Evolutionary conservation across 1,140 invertebrate genomes (phyloP).

Genomic region (Notospermus geniculatus): DNA sequence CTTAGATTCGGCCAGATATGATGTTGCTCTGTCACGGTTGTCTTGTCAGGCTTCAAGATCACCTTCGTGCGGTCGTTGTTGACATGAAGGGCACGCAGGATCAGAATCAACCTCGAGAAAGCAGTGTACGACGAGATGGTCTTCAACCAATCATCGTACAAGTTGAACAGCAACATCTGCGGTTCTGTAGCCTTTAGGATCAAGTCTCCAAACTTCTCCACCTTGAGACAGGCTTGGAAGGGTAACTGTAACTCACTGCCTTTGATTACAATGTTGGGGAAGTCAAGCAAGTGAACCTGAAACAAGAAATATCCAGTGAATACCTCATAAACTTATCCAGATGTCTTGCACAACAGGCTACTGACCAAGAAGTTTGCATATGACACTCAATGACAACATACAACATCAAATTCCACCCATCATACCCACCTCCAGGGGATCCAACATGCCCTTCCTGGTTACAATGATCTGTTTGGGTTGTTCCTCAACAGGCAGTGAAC

Average conservation of each 20-base stretch:
- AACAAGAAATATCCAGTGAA: too few species aligned
- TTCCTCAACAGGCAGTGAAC: slow-evolving; percentile 98
- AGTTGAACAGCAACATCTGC: slow-evolving; percentile 99
- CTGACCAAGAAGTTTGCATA: too few species aligned
- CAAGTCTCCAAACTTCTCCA: slow-evolving; percentile 98
- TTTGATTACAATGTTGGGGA: slow-evolving; percentile 99
- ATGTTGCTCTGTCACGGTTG: slow-evolving; percentile 96
- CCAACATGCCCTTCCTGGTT: slow-evolving; percentile 86
- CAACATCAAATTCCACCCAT: neutral
- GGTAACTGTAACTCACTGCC: slow-evolving; percentile 97
- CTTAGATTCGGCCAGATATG: slow-evolving; percentile 98
- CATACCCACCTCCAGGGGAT: slow-evolving; percentile 80
- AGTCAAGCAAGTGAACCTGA: slow-evolving; percentile 92
- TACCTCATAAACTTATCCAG: too few species aligned
- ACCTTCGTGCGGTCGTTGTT: slow-evolving; percentile 99
- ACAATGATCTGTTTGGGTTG: slow-evolving; percentile 99
- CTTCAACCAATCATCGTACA: slow-evolving; percentile 99
- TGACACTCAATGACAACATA: too few species aligned
- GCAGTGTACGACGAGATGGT: slow-evolving; percentile 61
- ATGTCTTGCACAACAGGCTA: too few species aligned
- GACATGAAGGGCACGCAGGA: slow-evolving; percentile 94
- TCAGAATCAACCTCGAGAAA: slow-evolving; percentile 95
- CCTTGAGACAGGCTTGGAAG: slow-evolving; percentile 98
- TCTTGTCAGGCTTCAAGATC: slow-evolving; percentile 97
- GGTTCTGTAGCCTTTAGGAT: slow-evolving; percentile 99